Percentiles rank a stretch among this genome's conserved stretches.
Conservation (phyloP, 2,797 vertebrate species). For the Catharus ustulatus region DNA sequence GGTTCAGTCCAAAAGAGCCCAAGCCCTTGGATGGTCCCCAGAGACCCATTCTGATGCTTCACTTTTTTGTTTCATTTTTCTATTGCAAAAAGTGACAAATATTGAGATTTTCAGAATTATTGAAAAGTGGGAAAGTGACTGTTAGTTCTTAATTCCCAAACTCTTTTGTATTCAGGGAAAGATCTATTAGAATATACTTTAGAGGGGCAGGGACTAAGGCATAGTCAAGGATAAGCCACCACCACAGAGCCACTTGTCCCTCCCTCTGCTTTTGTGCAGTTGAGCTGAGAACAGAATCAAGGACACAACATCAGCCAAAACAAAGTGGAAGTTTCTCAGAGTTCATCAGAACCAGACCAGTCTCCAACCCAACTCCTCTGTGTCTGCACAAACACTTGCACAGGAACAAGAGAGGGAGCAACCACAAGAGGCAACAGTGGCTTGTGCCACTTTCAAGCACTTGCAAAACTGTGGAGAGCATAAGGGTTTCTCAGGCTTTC, state of each 20-base stretch:
- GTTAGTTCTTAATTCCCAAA: neutral
- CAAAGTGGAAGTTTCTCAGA: neutral
- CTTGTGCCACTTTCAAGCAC: neutral
- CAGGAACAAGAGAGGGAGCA: neutral
- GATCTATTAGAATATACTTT: neutral
- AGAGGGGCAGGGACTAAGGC: neutral
- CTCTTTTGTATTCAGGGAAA: neutral
- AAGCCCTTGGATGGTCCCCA: rapidly evolving
- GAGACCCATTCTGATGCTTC: neutral
- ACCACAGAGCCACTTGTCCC: neutral
- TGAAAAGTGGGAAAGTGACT: neutral
- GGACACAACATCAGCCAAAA: neutral
- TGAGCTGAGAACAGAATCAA: neutral
- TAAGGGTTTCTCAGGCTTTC: neutral
- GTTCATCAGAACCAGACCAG: neutral
- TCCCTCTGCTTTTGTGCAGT: neutral
- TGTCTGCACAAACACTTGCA: neutral
- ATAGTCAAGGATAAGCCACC: neutral
- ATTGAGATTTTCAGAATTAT: neutral
- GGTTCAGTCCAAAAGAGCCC: neutral
- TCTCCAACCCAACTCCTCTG: neutral
- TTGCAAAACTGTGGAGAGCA: neutral
- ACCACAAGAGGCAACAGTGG: neutral
- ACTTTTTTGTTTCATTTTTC: neutral
- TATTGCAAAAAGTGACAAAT: neutral